Conservation (phyloP, 2,113 vertebrate species). For the Pollachius pollachius region DNA sequence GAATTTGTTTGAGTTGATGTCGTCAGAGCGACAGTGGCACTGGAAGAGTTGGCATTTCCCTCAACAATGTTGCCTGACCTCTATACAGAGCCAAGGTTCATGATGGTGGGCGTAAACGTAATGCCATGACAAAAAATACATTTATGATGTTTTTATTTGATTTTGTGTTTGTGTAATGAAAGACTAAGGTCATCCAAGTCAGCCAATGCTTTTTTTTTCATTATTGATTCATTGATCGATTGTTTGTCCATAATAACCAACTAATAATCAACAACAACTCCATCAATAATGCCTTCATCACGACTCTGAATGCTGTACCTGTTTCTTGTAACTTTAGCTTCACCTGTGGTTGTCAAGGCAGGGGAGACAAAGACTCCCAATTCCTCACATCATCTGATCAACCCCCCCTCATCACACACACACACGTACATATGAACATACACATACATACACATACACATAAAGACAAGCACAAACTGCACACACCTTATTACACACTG, state of each 20-base stretch:
- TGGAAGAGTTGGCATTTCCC: constrained; percentile 50
- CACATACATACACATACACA: background rate
- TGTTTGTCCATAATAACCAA: too few relatives aligned
- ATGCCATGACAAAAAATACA: too few relatives aligned
- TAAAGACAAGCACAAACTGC: background rate
- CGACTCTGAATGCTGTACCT: too few relatives aligned
- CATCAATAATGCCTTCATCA: too few relatives aligned
- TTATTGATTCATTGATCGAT: too few relatives aligned
- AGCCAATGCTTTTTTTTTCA: too few relatives aligned
- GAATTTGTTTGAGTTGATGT: constrained; percentile 40
- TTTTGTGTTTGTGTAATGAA: background rate
- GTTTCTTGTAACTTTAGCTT: too few relatives aligned
- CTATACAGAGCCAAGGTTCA: constrained; percentile 24
- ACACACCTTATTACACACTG: background rate
- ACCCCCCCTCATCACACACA: constrained; percentile 36
- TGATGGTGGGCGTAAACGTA: background rate
- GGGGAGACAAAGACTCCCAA: background rate
- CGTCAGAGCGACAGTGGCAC: constrained; percentile 43
- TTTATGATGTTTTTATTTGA: background rate
- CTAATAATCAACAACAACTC: too few relatives aligned
- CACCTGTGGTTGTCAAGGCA: too few relatives aligned
- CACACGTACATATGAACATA: background rate
- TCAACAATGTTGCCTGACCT: constrained; percentile 50
- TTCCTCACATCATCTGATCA: constrained; percentile 37
- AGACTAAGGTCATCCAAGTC: too few relatives aligned